Base-by-base conservation (phyloP, 1,140 invertebrate species). In the Colletes gigas region DNA sequence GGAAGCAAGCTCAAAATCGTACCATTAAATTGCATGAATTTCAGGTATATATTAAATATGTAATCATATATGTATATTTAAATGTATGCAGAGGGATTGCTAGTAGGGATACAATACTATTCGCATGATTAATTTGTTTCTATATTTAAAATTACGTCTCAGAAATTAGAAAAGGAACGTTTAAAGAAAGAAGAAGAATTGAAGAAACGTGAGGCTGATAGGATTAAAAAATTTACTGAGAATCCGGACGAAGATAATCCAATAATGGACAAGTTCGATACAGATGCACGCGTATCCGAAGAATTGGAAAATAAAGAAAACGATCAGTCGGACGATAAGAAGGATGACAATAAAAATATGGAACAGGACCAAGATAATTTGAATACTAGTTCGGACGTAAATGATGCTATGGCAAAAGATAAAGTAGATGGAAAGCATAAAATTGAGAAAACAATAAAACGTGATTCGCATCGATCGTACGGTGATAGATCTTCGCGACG, bases 1-100 rank as follows among this genome's bases (percentile, higher is more conserved):
- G 98, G 98, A 95, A 96, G 60, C 96, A 97, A 90, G 98, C 97
- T 72, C 97, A 98, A 92, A 95, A 96, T 54, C 94, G 97, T 79
- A 96, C 97, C 60, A 97, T 98, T 52, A 97, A 97, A 89, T 92
- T 97, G 1, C 96, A 96, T 7, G 97, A 98, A 89, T 95, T 97
- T 88, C 96, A 97, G 94, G 96, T 96, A 90, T 30, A 30, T 30
- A 30, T 30, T 30, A 30, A 30, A 30, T 30, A 30, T 30, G 2
- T 30, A 30, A 30, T 30, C 81, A 75, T 82, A 68, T 55, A 6
- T n/a, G 69, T 54, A 52, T 39, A n/a, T 57, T 72, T 59, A 66
- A 55, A 14, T 14, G 15, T 19, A 0, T 50, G n/a, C 44, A 74
- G 10, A 39, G 5, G 3, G 12, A 71, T 21, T 44, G 21, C 4